Evolutionary conservation across 2,888 invertebrate species (phyloP), one percentile per base, ranked within the genome.

Genomic region (Dicycla oo): DNA sequence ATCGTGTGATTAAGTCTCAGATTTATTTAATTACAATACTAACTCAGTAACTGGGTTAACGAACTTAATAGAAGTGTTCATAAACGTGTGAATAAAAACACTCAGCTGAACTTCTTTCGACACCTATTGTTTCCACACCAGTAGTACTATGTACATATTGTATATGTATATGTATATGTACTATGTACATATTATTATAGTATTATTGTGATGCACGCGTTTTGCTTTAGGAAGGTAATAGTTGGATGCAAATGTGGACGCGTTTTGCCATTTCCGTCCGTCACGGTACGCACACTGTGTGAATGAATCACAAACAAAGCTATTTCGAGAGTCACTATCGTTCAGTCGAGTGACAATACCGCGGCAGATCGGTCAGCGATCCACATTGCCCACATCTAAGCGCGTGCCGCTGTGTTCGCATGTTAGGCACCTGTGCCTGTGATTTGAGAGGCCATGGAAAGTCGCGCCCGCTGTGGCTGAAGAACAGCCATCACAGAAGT

Each of bases 31-130:
- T 94, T 93, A 92, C 88, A 91, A 94, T 90, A 91, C 90, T 90
- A 94, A 91, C 89, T 89, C 92, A 92, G 93, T 93, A 95, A 95
- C 93, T 94, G 86, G 95, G 95, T 93, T 95, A 96, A 96, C 94
- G 95, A 92, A 97, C 96, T 93, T 91, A 88, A 90, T 89, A 88
- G 87, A 88, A 87, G 88, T 88, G 87, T 90, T 89, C 87, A 88
- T 89, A 85, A 91, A 91, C 93, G 94, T 95, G 95, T 90, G 95
- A 95, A 94, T 90, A 91, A 89, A 83, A 89, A 78, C 65, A 74
- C 66, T 88, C 88, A 90, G 78, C 88, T 88, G 84, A 85, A 82
- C 86, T 88, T 91, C 89, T 92, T 93, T 93, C 92, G 82, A 91
- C 90, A 93, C 82, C 88, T 85, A 91, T 92, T 93, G 91, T 93